Evolutionary conservation across 1,140 invertebrate species (phyloP), one percentile per base, ranked within the genome.

Genomic region (Rhynchophorus ferrugineus): DNA sequence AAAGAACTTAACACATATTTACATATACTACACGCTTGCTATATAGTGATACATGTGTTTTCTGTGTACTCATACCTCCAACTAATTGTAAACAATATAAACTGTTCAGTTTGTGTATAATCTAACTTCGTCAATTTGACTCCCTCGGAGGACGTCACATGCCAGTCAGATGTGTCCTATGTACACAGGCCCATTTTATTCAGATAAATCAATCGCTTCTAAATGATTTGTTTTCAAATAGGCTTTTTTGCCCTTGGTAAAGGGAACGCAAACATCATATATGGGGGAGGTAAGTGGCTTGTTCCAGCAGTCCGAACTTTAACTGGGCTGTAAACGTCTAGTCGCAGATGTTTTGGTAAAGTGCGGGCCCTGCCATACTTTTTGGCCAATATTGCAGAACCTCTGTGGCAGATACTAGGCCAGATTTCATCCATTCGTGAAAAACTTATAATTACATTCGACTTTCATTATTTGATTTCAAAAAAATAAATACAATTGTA

Each of bases 271-370:
- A 38, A 38, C 37, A 38, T 38, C 7, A 14, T 19, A 38, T 7
- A 38, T 14, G 37, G 13, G 37, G 13, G 37, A 19, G 13, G 5
- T 38, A 38, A 38, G 37, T 38, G 13, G 37, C 37, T 5, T 19
- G 13, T 38, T 38, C 24, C 24, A 29, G 24, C 24, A 5, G 24
- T 29, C 24, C 24, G 24, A 29, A 11, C 33, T 8, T 29, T 11
- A 29, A 11, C 11, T 11, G 24, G 24, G 24, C 24, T 29, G 24
- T 29, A 29, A 29, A 29, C 24, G 5, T 11, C 37, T 5, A 19
- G n/a, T 19, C 18, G 37, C 37, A 38, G 37, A 14, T 38, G 37
- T 38, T 14, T 38, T 38, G 5, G 37, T 7, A 38, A 38, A 38
- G 37, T 38, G 13, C 37, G 37, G 13, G 13, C 37, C 37, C 5